Evolutionary conservation across 2,888 invertebrate species (phyloP).

Genomic region (Drosophila demipolita): DNA sequence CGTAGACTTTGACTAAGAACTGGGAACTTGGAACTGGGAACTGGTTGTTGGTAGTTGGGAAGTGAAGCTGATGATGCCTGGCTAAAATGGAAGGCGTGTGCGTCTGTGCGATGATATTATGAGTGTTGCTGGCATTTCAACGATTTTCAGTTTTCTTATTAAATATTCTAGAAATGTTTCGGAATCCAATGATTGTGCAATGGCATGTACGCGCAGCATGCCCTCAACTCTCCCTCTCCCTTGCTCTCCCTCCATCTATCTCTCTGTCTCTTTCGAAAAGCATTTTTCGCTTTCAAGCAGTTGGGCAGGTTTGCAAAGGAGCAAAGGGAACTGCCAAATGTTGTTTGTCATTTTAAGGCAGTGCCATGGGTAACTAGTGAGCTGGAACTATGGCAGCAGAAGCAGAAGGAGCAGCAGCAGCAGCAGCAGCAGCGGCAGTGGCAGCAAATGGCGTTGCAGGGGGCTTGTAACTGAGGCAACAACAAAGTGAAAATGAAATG

Average conservation of each 20-base stretch:
- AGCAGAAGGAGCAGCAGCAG: conserved; percentile 38
- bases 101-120: conserved; percentile 65
- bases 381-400: conserved; percentile 66
- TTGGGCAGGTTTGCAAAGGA: conserved; percentile 17
- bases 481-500: conserved; percentile 82
- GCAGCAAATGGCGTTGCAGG: conserved; percentile 70
- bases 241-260: background rate
- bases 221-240: conserved; percentile 7
- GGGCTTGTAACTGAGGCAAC: conserved; percentile 63
- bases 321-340: conserved; percentile 64
- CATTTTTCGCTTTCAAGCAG: conserved; percentile 72
- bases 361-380: conserved; percentile 77
- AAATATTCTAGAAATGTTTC: conserved; percentile 82
- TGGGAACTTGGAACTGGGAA: conserved; percentile 5
- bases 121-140: conserved; percentile 82
- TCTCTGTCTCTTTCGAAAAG: conserved; percentile 40
- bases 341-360: conserved; percentile 79
- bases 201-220: conserved; percentile 77
- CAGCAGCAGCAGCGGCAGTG: conserved; percentile 18
- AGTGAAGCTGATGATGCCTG: conserved; percentile 22
- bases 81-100: conserved; percentile 21
- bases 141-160: conserved; percentile 83
- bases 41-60: conserved; percentile 5
- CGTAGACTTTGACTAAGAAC: conserved; percentile 52
- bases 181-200: conserved; percentile 82